Percentiles rank a stretch among this genome's conserved stretches.
These are phyloP conservation scores for Gymnosoma rotundatum DNA, from an alignment of 2,888 invertebrate species.

Conservation along the genomic window DNA sequence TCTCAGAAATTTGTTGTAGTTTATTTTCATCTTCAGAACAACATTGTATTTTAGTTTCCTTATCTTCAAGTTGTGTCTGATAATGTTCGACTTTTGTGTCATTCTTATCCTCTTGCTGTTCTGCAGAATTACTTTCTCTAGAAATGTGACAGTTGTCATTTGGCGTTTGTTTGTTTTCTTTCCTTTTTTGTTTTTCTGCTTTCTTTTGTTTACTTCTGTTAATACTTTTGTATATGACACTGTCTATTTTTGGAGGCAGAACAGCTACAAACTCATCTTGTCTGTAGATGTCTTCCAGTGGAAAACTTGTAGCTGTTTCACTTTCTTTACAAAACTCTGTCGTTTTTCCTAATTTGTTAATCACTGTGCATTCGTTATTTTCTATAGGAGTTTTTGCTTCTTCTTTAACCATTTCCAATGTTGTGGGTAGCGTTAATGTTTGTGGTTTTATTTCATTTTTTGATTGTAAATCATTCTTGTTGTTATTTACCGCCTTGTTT, in stretches of 20 bases:
- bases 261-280: constrained; percentile 8
- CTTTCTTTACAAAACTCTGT: not conserved
- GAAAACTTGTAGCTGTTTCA: not conserved
- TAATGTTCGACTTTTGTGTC: not conserved
- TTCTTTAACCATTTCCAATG: constrained; percentile 74
- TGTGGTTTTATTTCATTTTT: constrained; percentile 55
- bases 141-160: not conserved
- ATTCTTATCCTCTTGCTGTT: not conserved
- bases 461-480: constrained; percentile 51
- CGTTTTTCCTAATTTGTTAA: not conserved
- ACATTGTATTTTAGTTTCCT: not conserved
- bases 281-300: not conserved
- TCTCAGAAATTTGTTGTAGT: not conserved
- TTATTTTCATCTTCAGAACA: not conserved
- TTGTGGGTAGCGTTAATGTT: constrained; percentile 28
- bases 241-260: constrained; percentile 35
- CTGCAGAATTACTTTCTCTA: not conserved
- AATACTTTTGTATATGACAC: constrained; percentile 46
- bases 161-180: not conserved
- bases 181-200: not conserved
- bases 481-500: constrained; percentile 24
- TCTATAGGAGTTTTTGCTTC: constrained; percentile 75
- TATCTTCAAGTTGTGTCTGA: not conserved
- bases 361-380: not conserved
- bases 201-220: constrained; percentile 24